Base-by-base conservation (phyloP, 1,140 invertebrate genomes). In the Nasonia longicornis region DNA sequence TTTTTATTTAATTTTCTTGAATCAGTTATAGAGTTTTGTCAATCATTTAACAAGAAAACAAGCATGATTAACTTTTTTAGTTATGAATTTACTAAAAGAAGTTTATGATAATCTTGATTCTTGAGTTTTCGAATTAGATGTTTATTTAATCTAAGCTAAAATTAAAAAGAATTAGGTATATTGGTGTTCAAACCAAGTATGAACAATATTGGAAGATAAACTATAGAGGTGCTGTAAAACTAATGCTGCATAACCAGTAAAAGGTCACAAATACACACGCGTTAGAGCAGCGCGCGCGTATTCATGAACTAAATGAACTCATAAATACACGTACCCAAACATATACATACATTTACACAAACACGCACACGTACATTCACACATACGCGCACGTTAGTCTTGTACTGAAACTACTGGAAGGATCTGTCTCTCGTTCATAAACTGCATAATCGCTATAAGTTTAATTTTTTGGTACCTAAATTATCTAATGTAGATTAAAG, bases 391-490 rank as follows among this genome's bases (percentile, higher is more conserved):
- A 29, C 67, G 74, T 77, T 72, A 77, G 22, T 76, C 63, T 81
- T 64, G 22, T 81, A 81, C 52, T 66, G 69, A 77, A 81, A 76
- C 20, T 81, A 81, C 35, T 66, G 48, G 64, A 81, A 71, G 22
- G 38, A 77, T 81, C 75, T 81, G 74, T 77, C 64, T 77, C 10
- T 76, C 16, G 77, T 82, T 79, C 76, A 75, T 71, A 45, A 75
- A 78, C 70, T 75, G 16, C 42, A 78, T 79, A 67, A 74, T 77
- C 70, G 38, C 70, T 84, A 79, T 77, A 79, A 85, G 79, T 66
- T 45, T 67, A 71, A 75, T 73, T 81, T 84, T 85, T 82, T 83
- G 64, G 77, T 86, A 85, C 58, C 84, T 86, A 88, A 88, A 87
- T 87, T 87, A 88, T 86, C 42, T 83, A 82, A 82, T 79, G 58